These are phyloP conservation scores for Leucosticte australis DNA, from an alignment of 2,113 vertebrate genomes.

Conservation along the genomic window DNA sequence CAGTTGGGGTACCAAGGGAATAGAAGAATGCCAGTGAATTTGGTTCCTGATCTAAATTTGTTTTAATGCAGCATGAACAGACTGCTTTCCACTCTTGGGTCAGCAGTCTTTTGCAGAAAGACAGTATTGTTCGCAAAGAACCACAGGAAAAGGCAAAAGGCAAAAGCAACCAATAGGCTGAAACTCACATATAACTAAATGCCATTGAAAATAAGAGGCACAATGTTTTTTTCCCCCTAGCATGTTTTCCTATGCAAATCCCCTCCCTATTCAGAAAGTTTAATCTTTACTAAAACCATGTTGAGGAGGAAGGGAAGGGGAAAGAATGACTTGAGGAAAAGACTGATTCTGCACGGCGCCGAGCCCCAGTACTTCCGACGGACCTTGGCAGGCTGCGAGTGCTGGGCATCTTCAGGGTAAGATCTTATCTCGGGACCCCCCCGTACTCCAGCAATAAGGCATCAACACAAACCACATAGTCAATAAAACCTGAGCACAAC, in stretches of 20 bases:
- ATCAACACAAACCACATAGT: constrained; percentile 43
- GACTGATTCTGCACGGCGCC: not conserved
- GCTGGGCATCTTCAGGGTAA: not conserved
- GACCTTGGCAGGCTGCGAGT: not conserved
- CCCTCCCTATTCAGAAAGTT: constrained; percentile 15
- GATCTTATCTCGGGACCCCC: not conserved
- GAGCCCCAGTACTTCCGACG: not conserved
- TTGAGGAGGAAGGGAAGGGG: not conserved
- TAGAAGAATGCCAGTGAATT: constrained; percentile 73
- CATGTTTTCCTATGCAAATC: constrained; percentile 34
- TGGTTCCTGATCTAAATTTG: constrained; percentile 71
- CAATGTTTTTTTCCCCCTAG: not conserved
- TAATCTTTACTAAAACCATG: not conserved
- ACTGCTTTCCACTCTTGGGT: constrained; percentile 67
- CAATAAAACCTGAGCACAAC: constrained; percentile 65
- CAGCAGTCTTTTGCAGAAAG: constrained; percentile 61
- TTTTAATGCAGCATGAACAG: constrained; percentile 70
- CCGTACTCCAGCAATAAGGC: not conserved
- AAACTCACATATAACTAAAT: constrained; percentile 1
- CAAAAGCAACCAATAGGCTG: constrained; percentile 51
- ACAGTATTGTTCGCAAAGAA: constrained; percentile 52
- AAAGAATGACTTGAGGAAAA: not conserved
- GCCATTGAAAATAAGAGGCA: constrained; percentile 16
- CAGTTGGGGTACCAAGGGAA: constrained; percentile 71
- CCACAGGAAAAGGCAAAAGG: constrained; percentile 61